Conservation (phyloP, 2,797 vertebrate genomes). For the Acomys russatus region DNA sequence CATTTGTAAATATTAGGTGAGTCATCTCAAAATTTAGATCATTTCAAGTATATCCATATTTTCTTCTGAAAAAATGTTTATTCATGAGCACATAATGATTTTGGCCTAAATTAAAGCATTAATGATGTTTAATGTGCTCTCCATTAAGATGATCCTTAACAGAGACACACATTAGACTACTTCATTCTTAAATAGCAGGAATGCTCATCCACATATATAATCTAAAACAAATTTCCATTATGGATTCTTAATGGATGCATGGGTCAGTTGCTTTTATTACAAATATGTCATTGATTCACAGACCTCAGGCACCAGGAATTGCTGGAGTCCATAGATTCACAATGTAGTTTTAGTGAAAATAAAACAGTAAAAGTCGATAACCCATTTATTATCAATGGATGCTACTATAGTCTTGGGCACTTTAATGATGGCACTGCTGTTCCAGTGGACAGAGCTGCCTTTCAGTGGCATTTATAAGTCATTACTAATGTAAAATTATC, state of each 20-base stretch:
- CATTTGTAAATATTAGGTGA: not conserved
- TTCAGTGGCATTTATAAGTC: constrained; percentile 73
- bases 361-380: constrained; percentile 82
- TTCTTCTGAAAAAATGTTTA: constrained; percentile 23
- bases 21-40: not conserved
- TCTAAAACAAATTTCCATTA: constrained; percentile 85
- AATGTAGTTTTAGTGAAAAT: constrained; percentile 81
- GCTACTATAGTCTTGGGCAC: constrained; percentile 42
- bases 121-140: constrained; percentile 42
- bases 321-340: constrained; percentile 75
- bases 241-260: constrained; percentile 81
- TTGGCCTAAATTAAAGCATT: constrained; percentile 42
- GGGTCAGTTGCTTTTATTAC: constrained; percentile 85
- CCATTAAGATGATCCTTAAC: constrained; percentile 52
- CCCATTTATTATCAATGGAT: constrained; percentile 82
- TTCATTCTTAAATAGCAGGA: constrained; percentile 84
- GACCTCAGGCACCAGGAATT: constrained; percentile 76
- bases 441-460: constrained; percentile 66
- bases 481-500: constrained; percentile 82
- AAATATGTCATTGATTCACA: constrained; percentile 85
- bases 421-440: constrained; percentile 75
- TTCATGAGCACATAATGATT: not conserved
- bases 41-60: constrained; percentile 15
- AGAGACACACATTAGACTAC: constrained; percentile 46
- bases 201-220: constrained; percentile 75